phyloP scores from a whole-genome alignment of 2,888 invertebrate species.

The Opisthograptis luteolata region DNA sequence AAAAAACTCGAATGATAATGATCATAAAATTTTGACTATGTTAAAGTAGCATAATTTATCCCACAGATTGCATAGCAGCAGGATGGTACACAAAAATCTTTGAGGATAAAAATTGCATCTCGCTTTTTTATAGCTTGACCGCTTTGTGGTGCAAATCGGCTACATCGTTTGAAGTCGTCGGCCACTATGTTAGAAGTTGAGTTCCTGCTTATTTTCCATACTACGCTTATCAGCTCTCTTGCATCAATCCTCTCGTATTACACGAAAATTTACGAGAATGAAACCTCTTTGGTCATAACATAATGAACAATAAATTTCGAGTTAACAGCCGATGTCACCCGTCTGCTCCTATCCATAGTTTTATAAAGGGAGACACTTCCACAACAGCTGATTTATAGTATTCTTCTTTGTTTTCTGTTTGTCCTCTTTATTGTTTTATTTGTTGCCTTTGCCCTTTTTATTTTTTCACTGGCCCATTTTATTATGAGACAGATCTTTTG shows the following conservation, averaged over 20 bases:
- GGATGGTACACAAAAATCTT: no score
- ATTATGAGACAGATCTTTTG: constrained; percentile 53
- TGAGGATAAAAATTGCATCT: no score
- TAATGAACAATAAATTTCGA: constrained; percentile 75
- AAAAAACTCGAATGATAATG: not conserved
- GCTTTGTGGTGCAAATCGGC: no score
- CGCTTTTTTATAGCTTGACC: no score
- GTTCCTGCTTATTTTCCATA: constrained; percentile 2
- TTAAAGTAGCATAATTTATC: no score
- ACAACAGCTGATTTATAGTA: constrained; percentile 67
- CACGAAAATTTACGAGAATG: constrained; percentile 75
- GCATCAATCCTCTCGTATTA: constrained; percentile 75
- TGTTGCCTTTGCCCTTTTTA: constrained; percentile 40
- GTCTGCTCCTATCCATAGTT: constrained; percentile 58
- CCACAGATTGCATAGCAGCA: no score
- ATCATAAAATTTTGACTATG: not conserved
- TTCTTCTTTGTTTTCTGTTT: constrained; percentile 58
- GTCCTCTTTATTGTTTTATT: constrained; percentile 58
- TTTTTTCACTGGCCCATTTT: constrained; percentile 46
- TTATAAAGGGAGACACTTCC: constrained; percentile 55
- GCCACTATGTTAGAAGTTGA: not conserved
- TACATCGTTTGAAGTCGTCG: no score
- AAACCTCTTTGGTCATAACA: constrained; percentile 63
- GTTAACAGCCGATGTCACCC: constrained; percentile 67
- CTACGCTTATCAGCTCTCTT: constrained; percentile 69